These are phyloP conservation scores for Toxotes chatareus DNA, from an alignment of 2,113 vertebrate genomes.

Conservation along the genomic window DNA sequence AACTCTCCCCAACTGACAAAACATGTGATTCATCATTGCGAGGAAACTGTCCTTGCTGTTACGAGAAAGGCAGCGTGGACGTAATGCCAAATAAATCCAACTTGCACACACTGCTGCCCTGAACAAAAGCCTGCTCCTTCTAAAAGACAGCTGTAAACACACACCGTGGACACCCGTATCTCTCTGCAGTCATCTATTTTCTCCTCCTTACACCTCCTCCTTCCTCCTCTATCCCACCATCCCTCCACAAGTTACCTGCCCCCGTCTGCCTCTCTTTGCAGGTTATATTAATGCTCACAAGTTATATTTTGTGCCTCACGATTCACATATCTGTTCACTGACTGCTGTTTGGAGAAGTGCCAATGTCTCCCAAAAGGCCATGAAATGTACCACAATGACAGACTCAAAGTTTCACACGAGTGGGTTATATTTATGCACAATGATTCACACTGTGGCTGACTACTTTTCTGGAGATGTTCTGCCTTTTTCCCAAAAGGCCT, in stretches of 20 bases:
- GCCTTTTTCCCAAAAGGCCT: slow-evolving; percentile 28
- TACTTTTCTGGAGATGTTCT: slow-evolving; percentile 40
- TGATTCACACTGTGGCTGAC: slow-evolving; percentile 39
- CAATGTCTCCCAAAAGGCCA: slow-evolving; percentile 47
- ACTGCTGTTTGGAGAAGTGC: slow-evolving; percentile 27
- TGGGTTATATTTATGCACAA: slow-evolving; percentile 39
- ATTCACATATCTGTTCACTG: slow-evolving; percentile 30
- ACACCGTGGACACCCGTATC: not conserved
- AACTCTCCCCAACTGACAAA: slow-evolving; percentile 39
- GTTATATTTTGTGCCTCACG: slow-evolving; percentile 18
- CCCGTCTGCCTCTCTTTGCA: slow-evolving; percentile 12
- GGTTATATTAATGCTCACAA: slow-evolving; percentile 9
- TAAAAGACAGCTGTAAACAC: slow-evolving; percentile 35
- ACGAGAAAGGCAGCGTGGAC: slow-evolving; percentile 9
- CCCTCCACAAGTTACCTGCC: not conserved
- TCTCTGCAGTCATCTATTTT: slow-evolving; percentile 12
- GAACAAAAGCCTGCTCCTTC: slow-evolving; percentile 8
- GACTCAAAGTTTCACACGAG: slow-evolving; percentile 31
- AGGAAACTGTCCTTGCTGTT: slow-evolving; percentile 21
- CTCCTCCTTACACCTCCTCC: not conserved
- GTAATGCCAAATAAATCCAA: slow-evolving; percentile 40
- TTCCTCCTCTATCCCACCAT: not conserved
- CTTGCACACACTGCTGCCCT: not conserved
- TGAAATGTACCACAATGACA: slow-evolving; percentile 31
- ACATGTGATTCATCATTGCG: slow-evolving; percentile 28